Conservation (phyloP, 2,888 invertebrate species). For the Leuctra nigra region DNA sequence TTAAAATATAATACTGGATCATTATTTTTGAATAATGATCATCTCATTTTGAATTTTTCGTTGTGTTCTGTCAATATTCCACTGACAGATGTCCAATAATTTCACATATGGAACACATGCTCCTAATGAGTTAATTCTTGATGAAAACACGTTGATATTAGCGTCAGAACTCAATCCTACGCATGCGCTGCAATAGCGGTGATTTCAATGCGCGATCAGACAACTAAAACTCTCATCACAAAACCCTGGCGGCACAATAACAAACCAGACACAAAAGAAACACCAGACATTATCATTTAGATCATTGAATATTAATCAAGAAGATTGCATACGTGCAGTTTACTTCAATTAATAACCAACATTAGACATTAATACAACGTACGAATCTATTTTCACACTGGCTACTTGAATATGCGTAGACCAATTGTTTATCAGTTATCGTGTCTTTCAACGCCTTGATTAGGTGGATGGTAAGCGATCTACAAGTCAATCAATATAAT, state of each 20-base stretch:
- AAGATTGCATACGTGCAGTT: slow-evolving; percentile 8
- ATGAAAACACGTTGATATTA: too few species aligned
- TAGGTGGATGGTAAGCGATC: background rate
- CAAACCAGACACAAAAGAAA: background rate
- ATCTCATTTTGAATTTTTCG: too few species aligned
- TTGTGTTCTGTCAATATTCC: too few species aligned
- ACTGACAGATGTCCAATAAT: too few species aligned
- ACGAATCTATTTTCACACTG: slow-evolving; percentile 3
- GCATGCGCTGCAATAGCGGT: too few species aligned
- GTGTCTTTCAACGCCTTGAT: slow-evolving; percentile 8
- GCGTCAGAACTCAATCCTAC: too few species aligned
- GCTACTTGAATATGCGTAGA: background rate
- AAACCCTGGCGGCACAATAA: slow-evolving; percentile 1
- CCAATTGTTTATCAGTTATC: slow-evolving; percentile 1
- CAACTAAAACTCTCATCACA: background rate
- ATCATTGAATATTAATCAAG: slow-evolving; percentile 17
- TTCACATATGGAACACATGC: too few species aligned
- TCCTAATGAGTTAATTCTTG: too few species aligned
- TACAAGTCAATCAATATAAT: slow-evolving; percentile 8
- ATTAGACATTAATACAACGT: background rate
- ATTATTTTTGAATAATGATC: too few species aligned
- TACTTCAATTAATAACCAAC: slow-evolving; percentile 10
- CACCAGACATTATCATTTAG: slow-evolving; percentile 10
- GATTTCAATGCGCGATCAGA: background rate
- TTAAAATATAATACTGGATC: too few species aligned